A percentile compares a stretch with the other conserved stretches of the same genome.
Evolutionary conservation across 1,140 invertebrate species (phyloP).

Genomic region (Drosophila prosaltans): DNA sequence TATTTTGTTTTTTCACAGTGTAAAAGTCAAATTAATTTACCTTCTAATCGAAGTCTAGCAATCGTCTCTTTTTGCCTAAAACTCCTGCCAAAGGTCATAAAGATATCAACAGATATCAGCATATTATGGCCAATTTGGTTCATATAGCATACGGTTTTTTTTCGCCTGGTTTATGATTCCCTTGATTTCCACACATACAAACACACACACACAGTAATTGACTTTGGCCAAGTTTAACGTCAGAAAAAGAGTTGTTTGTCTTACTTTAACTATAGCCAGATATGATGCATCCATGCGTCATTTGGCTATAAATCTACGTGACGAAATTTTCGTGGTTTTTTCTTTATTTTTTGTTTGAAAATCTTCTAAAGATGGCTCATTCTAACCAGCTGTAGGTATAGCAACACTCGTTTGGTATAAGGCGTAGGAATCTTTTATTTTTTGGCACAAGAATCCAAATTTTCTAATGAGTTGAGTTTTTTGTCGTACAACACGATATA

Average conservation of each 20-base stretch:
- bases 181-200: background rate
- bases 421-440: background rate
- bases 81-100: background rate
- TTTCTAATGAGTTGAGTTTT: conserved; percentile 22
- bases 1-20: background rate
- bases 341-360: background rate
- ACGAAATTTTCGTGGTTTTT: background rate
- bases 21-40: background rate
- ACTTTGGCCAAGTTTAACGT: background rate
- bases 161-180: background rate
- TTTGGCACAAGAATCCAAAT: conserved; percentile 3
- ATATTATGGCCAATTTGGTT: conserved; percentile 5
- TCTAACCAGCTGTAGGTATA: background rate
- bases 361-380: background rate
- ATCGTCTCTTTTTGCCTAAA: background rate
- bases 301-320: conserved; percentile 7
- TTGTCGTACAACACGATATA: conserved; percentile 31
- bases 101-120: conserved; percentile 7
- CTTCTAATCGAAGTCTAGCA: conserved; percentile 6
- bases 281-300: background rate
- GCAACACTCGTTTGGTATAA: background rate
- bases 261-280: background rate
- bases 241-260: background rate
- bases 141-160: background rate
- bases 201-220: background rate